These are phyloP conservation scores for Bactericera cockerelli DNA, from an alignment of 1,140 invertebrate species.

Conservation along the genomic window DNA sequence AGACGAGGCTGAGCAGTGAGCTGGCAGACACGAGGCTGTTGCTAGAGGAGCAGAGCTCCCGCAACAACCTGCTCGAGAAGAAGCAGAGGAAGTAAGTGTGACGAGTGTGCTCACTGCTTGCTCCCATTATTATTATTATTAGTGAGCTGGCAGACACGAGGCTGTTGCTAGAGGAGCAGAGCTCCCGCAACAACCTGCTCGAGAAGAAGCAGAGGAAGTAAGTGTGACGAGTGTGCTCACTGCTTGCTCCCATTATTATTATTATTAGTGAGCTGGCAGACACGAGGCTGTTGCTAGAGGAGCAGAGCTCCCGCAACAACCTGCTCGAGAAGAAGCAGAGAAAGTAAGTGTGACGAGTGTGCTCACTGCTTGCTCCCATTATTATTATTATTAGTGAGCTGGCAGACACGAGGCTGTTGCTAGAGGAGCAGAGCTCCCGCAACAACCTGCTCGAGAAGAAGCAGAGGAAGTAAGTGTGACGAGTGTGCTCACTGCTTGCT, in stretches of 20 bases:
- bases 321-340: constrained; percentile 87
- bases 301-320: constrained; percentile 78
- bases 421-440: constrained; percentile 82
- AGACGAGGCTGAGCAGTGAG: constrained; percentile 76
- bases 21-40: constrained; percentile 78
- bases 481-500: no score
- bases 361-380: no score
- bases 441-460: constrained; percentile 89
- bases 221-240: no score
- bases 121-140: no score
- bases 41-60: constrained; percentile 79
- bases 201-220: constrained; percentile 84
- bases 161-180: constrained; percentile 83
- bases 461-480: constrained; percentile 56
- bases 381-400: no score
- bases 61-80: constrained; percentile 84
- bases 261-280: constrained; percentile 90
- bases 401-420: constrained; percentile 71
- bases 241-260: no score
- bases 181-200: constrained; percentile 70
- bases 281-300: constrained; percentile 72
- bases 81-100: constrained; percentile 66
- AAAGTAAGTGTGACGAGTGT: constrained; percentile 43
- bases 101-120: no score
- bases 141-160: constrained; percentile 83